phyloP scores from a whole-genome alignment of 2,113 vertebrate species.

The Lipotes vexillifer region DNA sequence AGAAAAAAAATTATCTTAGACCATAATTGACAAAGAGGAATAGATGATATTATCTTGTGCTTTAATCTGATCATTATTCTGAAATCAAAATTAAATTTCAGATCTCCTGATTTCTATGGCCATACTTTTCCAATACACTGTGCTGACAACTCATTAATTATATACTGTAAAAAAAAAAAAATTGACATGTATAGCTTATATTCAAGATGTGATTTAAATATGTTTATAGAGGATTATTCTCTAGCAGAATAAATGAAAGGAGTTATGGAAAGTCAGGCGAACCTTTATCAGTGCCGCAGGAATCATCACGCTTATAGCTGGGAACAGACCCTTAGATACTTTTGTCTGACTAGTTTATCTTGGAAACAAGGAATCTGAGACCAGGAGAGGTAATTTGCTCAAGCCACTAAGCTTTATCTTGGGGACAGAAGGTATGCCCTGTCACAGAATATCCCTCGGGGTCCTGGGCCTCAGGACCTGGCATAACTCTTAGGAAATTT shows the following conservation, averaged over 20 bases:
- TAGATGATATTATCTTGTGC: background rate
- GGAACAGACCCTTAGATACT: too few species aligned
- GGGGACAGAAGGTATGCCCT: background rate
- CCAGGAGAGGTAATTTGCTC: background rate
- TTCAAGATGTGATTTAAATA: background rate
- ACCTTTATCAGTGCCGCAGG: background rate
- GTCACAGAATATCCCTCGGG: background rate
- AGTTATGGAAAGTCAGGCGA: background rate
- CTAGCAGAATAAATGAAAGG: background rate
- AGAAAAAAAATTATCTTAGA: background rate
- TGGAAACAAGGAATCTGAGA: background rate
- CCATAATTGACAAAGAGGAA: background rate
- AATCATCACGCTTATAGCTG: background rate
- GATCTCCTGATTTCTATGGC: background rate
- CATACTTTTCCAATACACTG: background rate
- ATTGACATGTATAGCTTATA: background rate
- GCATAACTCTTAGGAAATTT: background rate
- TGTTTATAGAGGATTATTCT: background rate
- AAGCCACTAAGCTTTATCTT: background rate
- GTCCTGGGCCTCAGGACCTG: background rate
- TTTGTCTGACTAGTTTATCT: background rate
- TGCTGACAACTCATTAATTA: background rate
- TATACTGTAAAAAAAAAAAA: background rate
- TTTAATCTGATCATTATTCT: slow-evolving; percentile 11
- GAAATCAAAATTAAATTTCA: slow-evolving; percentile 3